phyloP scores from a whole-genome alignment of 1,140 invertebrate species.

The Procambarus clarkii region DNA sequence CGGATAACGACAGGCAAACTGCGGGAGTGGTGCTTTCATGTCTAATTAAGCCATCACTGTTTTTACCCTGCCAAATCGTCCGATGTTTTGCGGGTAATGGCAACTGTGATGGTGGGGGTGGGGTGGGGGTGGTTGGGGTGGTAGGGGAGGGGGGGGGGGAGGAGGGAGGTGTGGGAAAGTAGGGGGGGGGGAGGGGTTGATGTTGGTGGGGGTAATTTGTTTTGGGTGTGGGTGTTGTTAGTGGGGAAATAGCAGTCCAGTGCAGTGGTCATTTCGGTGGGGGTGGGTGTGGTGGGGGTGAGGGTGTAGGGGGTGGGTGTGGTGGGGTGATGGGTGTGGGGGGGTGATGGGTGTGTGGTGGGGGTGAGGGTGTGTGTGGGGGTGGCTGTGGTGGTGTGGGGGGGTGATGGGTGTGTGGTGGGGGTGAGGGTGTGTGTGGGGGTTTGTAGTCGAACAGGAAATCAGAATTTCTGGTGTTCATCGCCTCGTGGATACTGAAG shows the following conservation, averaged over 20 bases:
- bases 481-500: too few relatives aligned
- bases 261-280: neutral
- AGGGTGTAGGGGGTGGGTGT: too few relatives aligned
- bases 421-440: too few relatives aligned
- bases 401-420: too few relatives aligned
- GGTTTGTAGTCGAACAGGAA: too few relatives aligned
- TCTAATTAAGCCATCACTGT: neutral
- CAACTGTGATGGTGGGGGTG: neutral
- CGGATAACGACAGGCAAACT: neutral
- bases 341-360: too few relatives aligned
- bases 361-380: too few relatives aligned
- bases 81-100: neutral
- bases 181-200: neutral
- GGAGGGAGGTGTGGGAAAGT: neutral
- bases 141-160: too few relatives aligned
- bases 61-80: neutral
- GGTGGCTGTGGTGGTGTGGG: too few relatives aligned
- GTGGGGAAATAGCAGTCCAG: neutral
- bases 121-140: neutral
- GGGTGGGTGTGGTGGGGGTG: neutral
- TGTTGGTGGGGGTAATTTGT: neutral
- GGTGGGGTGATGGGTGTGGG: too few relatives aligned
- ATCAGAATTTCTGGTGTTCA: too few relatives aligned
- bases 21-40: constrained; percentile 1
- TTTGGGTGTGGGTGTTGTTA: neutral